Conservation (phyloP, 2,888 invertebrate genomes). For the Nomada ruficornis region DNA sequence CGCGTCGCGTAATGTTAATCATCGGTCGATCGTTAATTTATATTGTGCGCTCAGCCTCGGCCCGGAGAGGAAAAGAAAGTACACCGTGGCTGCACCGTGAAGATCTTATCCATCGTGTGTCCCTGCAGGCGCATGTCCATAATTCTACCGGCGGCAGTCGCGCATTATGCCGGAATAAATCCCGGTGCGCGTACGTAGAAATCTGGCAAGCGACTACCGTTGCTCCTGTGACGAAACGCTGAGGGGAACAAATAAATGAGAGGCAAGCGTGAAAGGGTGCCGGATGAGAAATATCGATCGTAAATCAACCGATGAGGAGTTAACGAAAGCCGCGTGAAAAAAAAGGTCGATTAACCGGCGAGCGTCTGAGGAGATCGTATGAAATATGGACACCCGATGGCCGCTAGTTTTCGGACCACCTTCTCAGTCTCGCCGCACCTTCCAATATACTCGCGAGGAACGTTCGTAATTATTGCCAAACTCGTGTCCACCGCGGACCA, state of each 20-base stretch:
- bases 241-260: not conserved
- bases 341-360: conserved; percentile 44
- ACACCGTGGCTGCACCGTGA: conserved; percentile 17
- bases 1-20: conserved; percentile 63
- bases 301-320: conserved; percentile 55
- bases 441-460: not conserved
- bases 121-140: conserved; percentile 51
- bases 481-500: not conserved
- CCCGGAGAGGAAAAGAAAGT: conserved; percentile 42
- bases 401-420: conserved; percentile 12
- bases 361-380: conserved; percentile 20
- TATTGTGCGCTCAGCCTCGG: conserved; percentile 28
- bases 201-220: conserved; percentile 50
- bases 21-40: conserved; percentile 56
- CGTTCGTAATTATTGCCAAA: conserved; percentile 17
- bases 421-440: not conserved
- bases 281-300: conserved; percentile 36
- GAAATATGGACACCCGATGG: conserved; percentile 36
- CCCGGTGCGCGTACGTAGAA: conserved; percentile 40
- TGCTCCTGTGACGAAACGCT: not conserved
- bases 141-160: conserved; percentile 47
- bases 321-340: conserved; percentile 40
- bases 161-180: conserved; percentile 53
- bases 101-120: conserved; percentile 58
- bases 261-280: conserved; percentile 4